Base-by-base conservation (phyloP, 2,888 invertebrate genomes). In the Cremastinae sp. region DNA sequence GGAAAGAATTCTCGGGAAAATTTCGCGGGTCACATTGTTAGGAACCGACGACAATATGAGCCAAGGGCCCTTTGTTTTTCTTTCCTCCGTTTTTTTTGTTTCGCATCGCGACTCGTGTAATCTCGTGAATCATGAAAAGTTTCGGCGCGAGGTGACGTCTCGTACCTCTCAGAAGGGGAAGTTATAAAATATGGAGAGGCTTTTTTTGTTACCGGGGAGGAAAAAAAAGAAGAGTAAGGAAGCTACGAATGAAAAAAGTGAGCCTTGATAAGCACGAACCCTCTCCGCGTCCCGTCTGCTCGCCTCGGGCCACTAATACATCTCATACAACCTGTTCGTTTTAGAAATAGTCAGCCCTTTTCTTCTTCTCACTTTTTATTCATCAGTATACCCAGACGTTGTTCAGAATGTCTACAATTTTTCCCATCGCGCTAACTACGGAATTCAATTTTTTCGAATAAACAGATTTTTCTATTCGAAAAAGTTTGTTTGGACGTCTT, bases 161-260 rank as follows among this genome's bases (percentile, higher is more conserved):
- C 41, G 43, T 49, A 16, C 20, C 20, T 18, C 55, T 22, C 8
- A 37, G 1, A 35, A 35, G 5, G 12, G 20, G 2, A 47, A 61
- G 65, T 20, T 45, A 61, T 66, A 55, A 66, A 66, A 71, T 66
- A 75, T 71, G 47, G 61, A 71, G 49, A 28, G 47, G n/a, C n/a
- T 39, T 56, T 64, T 45, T 70, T 70, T 45, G 16, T 16, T 22
- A 35, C 51, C 22, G 49, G 53, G 41, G 51, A 55, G 14, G 28
- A 37, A 51, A 14, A 53, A 45, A 53, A n/a, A 12, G 12, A 8
- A 37, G 28, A n/a, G 43, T 22, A 51, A 5, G 5, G 28, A 28
- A 28, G 5, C 28, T 5, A 28, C 2, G 28, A 2, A 28, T 28
- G 28, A 28, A 28, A 28, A 62, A 62, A 37, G 51, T 39, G n/a